Base-by-base conservation (phyloP, 2,888 invertebrate species). In the Ptychoptera contaminata region DNA sequence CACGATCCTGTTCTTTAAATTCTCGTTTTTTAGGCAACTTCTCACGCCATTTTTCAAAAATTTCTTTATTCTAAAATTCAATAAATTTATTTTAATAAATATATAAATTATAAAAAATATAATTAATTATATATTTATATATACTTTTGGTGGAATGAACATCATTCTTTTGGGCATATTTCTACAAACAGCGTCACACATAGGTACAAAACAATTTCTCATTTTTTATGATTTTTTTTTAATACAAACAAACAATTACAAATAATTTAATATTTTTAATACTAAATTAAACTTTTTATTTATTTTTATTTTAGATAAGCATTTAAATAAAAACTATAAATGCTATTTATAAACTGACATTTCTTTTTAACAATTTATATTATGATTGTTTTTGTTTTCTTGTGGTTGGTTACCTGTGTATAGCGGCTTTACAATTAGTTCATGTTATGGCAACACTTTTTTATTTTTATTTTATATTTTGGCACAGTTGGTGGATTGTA, bases 181-280 rank as follows among this genome's bases (percentile, higher is more conserved):
- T 35, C 50, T 52, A 36, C 54, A 52, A 9, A 52, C 46, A 34
- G 40, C 46, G 43, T 57, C 57, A 43, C 58, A 58, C 40, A 55
- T 53, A 1, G 56, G 56, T 2, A 58, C 51, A 44, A 55, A 55
- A 47, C 57, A 58, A 42, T 54, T 56, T 11, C 55, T 45, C 58
- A 58, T 58, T 34, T 47, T 49, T 12, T 34, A 38, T 14, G 8
- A 16, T 42, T 44, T 14, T 11, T 10, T 39, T 29, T 16, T 29
- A n/a, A 9, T 39, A 8, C n/a, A 7, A 40, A 40, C 7, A 23
- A 23, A 23, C 4, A 23, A 23, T 23, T 23, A 23, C 23, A 23
- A 23, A 23, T 23, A 23, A 23, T 23, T 23, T 23, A 23, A 5
- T 23, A 5, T 7, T 5, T 23, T 23, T 7, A 23, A 23, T 23